A percentile compares a stretch with the other conserved stretches of the same genome.
Evolutionary conservation across 37 sponge, comb jelly and placozoan species (phyloP).

Genomic region (Chondrosia reniformis): DNA sequence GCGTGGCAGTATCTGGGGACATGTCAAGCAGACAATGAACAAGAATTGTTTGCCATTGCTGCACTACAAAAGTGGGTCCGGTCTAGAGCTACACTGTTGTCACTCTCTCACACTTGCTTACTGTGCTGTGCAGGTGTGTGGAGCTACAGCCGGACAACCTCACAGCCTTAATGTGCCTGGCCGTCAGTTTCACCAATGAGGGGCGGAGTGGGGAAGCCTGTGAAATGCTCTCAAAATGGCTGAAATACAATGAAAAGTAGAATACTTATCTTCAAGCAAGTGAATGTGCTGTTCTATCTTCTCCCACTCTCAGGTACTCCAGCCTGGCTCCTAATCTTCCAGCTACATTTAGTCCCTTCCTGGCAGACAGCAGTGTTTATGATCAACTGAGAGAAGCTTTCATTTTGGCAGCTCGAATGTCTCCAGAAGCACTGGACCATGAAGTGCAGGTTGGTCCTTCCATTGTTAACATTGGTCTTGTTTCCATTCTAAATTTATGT

Average conservation of each 20-base stretch:
- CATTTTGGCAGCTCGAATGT: slow-evolving; percentile 61
- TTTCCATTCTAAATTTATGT: not conserved
- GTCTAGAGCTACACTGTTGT: not conserved
- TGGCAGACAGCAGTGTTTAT: slow-evolving; percentile 31
- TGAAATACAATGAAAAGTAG: slow-evolving; percentile 46
- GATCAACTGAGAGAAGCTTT: slow-evolving; percentile 42
- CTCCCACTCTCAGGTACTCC: slow-evolving; percentile 12
- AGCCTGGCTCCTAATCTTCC: not conserved
- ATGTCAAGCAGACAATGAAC: slow-evolving; percentile 91
- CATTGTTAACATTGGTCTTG: not conserved
- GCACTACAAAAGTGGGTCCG: slow-evolving; percentile 76
- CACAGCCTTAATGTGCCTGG: slow-evolving; percentile 66
- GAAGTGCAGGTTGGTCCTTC: slow-evolving; percentile 62
- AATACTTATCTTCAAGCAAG: not conserved
- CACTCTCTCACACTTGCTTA: not conserved
- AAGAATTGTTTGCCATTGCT: slow-evolving; percentile 79
- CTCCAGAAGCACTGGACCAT: slow-evolving; percentile 59
- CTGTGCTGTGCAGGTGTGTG: slow-evolving; percentile 42
- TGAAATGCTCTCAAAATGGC: slow-evolving; percentile 38
- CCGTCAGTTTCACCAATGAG: slow-evolving; percentile 93
- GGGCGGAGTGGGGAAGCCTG: slow-evolving; percentile 40
- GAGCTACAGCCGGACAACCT: slow-evolving; percentile 68
- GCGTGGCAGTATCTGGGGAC: slow-evolving; percentile 85
- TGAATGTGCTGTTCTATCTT: not conserved
- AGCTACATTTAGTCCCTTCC: slow-evolving; percentile 9